These are phyloP conservation scores for Aradophagus sp. DNA, from an alignment of 1,140 invertebrate genomes.

Conservation along the genomic window DNA sequence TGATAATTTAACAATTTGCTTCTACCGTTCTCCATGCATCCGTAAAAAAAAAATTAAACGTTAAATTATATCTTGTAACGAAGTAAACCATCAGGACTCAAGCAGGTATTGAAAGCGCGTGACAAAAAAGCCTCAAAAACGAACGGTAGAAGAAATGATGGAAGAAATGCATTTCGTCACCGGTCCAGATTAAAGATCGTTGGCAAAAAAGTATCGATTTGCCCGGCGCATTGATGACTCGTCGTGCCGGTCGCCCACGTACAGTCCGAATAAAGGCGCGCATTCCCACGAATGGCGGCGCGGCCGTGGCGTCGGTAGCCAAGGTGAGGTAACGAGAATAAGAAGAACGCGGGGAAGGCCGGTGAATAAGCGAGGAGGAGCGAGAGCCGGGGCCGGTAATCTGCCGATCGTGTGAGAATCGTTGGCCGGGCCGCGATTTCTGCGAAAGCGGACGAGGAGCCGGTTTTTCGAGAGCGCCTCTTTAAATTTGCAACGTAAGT, in stretches of 20 bases:
- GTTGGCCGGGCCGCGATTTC: constrained; percentile 47
- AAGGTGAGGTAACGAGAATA: constrained; percentile 22
- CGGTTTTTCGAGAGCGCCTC: constrained; percentile 55
- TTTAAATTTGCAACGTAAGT: constrained; percentile 58
- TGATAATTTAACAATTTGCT: too few species aligned
- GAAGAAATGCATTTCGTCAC: too few species aligned
- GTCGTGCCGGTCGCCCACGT: constrained; percentile 41
- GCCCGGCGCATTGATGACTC: too few species aligned
- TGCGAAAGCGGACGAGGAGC: constrained; percentile 51
- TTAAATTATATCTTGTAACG: too few species aligned
- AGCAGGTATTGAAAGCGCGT: too few species aligned
- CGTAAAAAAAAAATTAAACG: too few species aligned
- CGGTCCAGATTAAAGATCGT: too few species aligned
- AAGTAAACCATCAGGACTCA: too few species aligned
- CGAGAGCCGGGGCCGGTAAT: constrained; percentile 41
- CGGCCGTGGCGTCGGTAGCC: constrained; percentile 31
- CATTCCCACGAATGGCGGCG: constrained; percentile 42
- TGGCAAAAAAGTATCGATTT: too few species aligned
- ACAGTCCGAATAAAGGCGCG: constrained; percentile 21
- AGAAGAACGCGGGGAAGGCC: constrained; percentile 7
- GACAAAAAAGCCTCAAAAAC: too few species aligned
- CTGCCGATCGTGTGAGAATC: constrained; percentile 58
- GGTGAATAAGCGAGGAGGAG: constrained; percentile 12
- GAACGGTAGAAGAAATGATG: too few species aligned
- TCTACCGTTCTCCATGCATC: too few species aligned